Base-by-base conservation (phyloP, 2,113 vertebrate species). In the Malurus cyaneus region DNA sequence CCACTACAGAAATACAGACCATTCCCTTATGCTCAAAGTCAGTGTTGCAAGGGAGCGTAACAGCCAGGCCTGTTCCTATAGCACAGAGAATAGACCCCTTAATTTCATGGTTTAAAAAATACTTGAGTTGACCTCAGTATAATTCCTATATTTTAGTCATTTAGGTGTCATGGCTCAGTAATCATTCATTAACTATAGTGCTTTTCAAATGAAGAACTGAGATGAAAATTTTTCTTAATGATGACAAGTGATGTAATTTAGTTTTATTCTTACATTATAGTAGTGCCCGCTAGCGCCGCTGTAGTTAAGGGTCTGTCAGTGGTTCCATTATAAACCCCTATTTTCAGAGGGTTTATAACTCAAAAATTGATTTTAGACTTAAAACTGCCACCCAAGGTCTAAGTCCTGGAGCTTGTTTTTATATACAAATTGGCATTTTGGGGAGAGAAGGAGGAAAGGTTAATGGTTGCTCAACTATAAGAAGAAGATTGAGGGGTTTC, bases 241-340 rank as follows among this genome's bases (percentile, higher is more conserved):
- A 98, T 98, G 98, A 98, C 98, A 97, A 97, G 98, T 96, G 97
- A 97, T 97, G 95, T 97, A 97, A 98, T 98, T 98, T 97, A 97
- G 96, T 96, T 97, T 98, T 97, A 97, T 98, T 97, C 97, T 73
- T 96, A 76, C 92, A 82, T 86, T 93, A 94, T 84, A 85, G 84
- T 91, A 94, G 96, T 97, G 96, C 97, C 97, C 60, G 32, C 66
- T 96, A 97, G 97, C 96, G 91, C 91, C 96, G 3, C 96, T n/a
- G 29, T 66, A 94, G 95, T 95, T 94, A 71, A 93, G 94, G 94
- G 94, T 97, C 97, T 97, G 94, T 96, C 96, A 96, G 89, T 92
- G 93, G 82, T 83, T 93, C 94, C 61, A 92, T 95, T 93, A 87
- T 34, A 62, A 91, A 70, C 59, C 67, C 25, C 25, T 91, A 69